Percentiles rank a stretch among this genome's conserved stretches.
Evolutionary conservation across 2,888 invertebrate genomes (phyloP).

Genomic region (Syritta pipiens): DNA sequence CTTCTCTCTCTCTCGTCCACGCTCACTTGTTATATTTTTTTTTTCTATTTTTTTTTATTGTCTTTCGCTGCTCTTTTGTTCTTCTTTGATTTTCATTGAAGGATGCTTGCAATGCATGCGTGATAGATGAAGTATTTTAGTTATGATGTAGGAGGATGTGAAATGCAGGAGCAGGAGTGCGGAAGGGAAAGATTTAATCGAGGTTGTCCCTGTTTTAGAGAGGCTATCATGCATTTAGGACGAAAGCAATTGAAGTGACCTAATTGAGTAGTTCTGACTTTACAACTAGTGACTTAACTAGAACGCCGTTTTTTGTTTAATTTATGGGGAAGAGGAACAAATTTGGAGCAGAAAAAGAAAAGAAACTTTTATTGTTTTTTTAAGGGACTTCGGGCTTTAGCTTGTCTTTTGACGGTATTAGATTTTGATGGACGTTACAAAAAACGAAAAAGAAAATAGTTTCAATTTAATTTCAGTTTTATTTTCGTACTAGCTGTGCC

Average conservation of each 20-base stretch:
- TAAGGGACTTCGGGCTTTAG: no score
- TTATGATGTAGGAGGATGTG: not conserved
- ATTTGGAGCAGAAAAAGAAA: no score
- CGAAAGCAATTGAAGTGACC: not conserved
- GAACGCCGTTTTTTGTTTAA: not conserved
- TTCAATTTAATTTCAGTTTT: no score
- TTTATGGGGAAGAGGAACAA: no score
- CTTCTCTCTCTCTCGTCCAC: not conserved
- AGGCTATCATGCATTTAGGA: not conserved
- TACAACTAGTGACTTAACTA: not conserved
- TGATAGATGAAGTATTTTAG: constrained; percentile 41
- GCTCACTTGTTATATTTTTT: not conserved
- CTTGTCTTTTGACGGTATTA: no score
- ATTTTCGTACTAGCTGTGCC: no score
- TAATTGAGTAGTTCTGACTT: not conserved
- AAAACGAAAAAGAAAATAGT: no score
- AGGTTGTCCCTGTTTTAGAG: not conserved
- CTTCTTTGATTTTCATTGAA: constrained; percentile 33
- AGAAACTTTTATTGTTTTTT: no score
- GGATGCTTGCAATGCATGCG: constrained; percentile 49
- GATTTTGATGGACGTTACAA: no score
- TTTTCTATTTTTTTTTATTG: not conserved
- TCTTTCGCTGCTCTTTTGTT: constrained; percentile 28
- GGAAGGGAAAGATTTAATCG: not conserved
- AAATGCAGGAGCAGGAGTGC: no score